phyloP scores from a whole-genome alignment of 2,888 invertebrate genomes.

The Linyphia triangularis region DNA sequence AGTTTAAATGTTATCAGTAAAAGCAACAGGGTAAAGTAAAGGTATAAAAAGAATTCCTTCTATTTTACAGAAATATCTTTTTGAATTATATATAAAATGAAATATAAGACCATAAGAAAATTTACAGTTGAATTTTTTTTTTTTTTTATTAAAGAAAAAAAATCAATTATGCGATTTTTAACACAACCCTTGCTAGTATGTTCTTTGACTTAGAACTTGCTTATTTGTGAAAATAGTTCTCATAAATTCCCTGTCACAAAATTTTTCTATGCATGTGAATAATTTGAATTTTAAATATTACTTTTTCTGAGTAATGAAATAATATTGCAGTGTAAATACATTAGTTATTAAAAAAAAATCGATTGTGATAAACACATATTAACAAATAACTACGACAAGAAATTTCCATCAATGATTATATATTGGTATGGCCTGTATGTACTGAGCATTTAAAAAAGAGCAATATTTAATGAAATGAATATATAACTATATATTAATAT shows the following conservation, averaged over 20 bases:
- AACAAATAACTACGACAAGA: slow-evolving; percentile 26
- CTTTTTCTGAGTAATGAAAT: slow-evolving; percentile 1
- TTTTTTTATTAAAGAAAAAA: too few species aligned
- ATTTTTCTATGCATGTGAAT: neutral
- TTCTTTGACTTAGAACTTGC: neutral
- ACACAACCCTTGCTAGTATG: slow-evolving; percentile 22
- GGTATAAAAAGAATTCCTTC: too few species aligned
- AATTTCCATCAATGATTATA: slow-evolving; percentile 36
- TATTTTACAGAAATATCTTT: too few species aligned
- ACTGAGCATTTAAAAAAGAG: slow-evolving; percentile 47
- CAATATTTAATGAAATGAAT: slow-evolving; percentile 59
- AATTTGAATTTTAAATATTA: slow-evolving; percentile 21
- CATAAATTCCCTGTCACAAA: neutral
- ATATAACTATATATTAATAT: slow-evolving; percentile 68
- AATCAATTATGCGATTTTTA: neutral
- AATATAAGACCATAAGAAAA: too few species aligned
- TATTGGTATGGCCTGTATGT: slow-evolving; percentile 23
- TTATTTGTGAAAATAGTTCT: neutral
- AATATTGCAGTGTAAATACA: slow-evolving; percentile 49
- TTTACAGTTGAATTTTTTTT: too few species aligned
- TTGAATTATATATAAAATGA: too few species aligned
- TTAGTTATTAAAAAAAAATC: slow-evolving; percentile 17
- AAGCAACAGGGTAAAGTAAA: too few species aligned
- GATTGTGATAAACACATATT: slow-evolving; percentile 46
- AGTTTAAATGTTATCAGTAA: too few species aligned